Evolutionary conservation across 2,888 invertebrate genomes (phyloP).

Genomic region (Pandemis corylana): DNA sequence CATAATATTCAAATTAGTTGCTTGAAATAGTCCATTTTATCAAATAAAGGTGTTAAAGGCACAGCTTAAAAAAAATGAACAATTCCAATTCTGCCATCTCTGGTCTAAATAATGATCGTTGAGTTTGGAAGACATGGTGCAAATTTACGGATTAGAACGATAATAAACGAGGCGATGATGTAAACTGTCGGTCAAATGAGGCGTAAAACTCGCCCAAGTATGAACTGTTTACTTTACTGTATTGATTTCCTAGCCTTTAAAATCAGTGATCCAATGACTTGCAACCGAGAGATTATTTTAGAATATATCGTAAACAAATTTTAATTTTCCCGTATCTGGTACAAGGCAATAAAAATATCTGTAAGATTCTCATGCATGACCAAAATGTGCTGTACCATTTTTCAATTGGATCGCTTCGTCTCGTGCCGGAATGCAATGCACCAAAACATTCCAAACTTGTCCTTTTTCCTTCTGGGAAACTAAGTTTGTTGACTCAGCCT

Average conservation of each 20-base stretch:
- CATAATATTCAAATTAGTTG: too few relatives aligned
- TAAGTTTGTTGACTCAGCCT: slow-evolving; percentile 15
- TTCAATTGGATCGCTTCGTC: not conserved
- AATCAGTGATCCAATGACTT: slow-evolving; percentile 19
- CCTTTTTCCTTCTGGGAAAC: not conserved
- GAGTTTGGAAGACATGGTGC: slow-evolving; percentile 21
- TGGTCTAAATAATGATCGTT: slow-evolving; percentile 12
- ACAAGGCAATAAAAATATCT: not conserved
- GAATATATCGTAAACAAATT: slow-evolving; percentile 11
- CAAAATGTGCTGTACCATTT: not conserved
- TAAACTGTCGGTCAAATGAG: slow-evolving; percentile 48
- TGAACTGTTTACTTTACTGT: slow-evolving; percentile 54
- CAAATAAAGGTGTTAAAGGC: too few relatives aligned
- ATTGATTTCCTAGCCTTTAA: slow-evolving; percentile 53
- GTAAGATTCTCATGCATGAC: not conserved
- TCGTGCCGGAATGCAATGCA: not conserved
- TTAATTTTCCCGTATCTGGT: slow-evolving; percentile 5
- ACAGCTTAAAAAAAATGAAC: too few relatives aligned
- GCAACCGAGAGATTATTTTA: slow-evolving; percentile 19
- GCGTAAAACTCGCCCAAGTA: slow-evolving; percentile 56
- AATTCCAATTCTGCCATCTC: slow-evolving; percentile 9
- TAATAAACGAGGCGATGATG: slow-evolving; percentile 33
- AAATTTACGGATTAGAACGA: slow-evolving; percentile 26
- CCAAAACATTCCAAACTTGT: not conserved
- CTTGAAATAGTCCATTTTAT: too few relatives aligned